These are phyloP conservation scores for Sussaba pulchella DNA, from an alignment of 2,888 invertebrate genomes.

Conservation along the genomic window DNA sequence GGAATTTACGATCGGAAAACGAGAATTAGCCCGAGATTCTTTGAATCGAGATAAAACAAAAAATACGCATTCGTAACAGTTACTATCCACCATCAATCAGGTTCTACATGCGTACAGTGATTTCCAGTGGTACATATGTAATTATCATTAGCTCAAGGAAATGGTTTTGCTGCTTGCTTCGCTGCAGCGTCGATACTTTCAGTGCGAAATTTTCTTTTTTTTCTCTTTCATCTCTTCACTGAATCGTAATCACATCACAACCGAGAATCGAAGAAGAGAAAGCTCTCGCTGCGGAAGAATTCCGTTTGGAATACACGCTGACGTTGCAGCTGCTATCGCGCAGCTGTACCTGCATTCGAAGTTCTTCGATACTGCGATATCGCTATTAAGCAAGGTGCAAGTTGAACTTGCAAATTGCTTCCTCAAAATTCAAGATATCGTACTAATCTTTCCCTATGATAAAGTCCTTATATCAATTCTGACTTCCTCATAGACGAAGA, in stretches of 20 bases:
- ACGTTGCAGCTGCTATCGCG: not conserved
- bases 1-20: not conserved
- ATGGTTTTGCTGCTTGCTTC: constrained; percentile 37
- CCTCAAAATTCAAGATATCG: no score
- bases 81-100: constrained; percentile 52
- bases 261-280: constrained; percentile 57
- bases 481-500: no score
- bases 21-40: not conserved
- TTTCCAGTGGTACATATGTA: constrained; percentile 53
- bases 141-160: constrained; percentile 59
- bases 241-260: constrained; percentile 54
- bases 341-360: not conserved
- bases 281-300: constrained; percentile 31
- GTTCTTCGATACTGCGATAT: not conserved
- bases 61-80: constrained; percentile 25
- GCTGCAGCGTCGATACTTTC: constrained; percentile 13
- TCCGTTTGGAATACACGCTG: constrained; percentile 12
- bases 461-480: no score
- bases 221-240: constrained; percentile 23
- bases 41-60: not conserved
- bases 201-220: constrained; percentile 5
- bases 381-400: no score
- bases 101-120: constrained; percentile 26
- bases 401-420: no score
- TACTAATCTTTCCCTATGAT: no score